These are phyloP conservation scores for Ormyrus labotus DNA, from an alignment of 2,888 invertebrate genomes.

Conservation along the genomic window DNA sequence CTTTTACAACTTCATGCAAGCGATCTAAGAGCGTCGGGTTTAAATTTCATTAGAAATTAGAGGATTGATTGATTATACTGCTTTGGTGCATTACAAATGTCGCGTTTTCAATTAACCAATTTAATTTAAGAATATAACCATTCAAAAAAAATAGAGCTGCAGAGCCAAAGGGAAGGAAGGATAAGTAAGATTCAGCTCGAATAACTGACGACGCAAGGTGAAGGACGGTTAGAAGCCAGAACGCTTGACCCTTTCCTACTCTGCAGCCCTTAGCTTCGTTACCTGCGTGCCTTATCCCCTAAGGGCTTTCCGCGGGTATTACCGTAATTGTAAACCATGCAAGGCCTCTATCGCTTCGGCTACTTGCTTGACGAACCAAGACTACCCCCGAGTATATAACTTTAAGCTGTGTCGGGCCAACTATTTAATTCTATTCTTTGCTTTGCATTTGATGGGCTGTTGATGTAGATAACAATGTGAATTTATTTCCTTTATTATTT, in stretches of 20 bases:
- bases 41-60: too few relatives aligned
- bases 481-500: too few relatives aligned
- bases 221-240: conserved; percentile 63
- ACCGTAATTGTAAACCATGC: conserved; percentile 67
- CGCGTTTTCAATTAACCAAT: too few relatives aligned
- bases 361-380: conserved; percentile 21
- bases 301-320: conserved; percentile 65
- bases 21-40: too few relatives aligned
- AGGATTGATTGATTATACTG: too few relatives aligned
- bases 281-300: conserved; percentile 62
- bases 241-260: conserved; percentile 65
- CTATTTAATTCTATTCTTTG: conserved; percentile 17
- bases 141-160: background rate
- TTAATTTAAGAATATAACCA: too few relatives aligned
- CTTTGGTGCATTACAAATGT: background rate
- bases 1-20: too few relatives aligned
- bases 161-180: conserved; percentile 2
- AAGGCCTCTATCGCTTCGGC: conserved; percentile 44
- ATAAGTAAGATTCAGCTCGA: conserved; percentile 50
- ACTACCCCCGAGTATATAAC: conserved; percentile 15
- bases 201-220: conserved; percentile 51
- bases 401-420: conserved; percentile 2
- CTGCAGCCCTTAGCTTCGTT: conserved; percentile 65
- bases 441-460: too few relatives aligned
- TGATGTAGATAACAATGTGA: too few relatives aligned